Evolutionary conservation across 92 coral and sea anemone species (phyloP).

Genomic region (Blastomussa wellsi): DNA sequence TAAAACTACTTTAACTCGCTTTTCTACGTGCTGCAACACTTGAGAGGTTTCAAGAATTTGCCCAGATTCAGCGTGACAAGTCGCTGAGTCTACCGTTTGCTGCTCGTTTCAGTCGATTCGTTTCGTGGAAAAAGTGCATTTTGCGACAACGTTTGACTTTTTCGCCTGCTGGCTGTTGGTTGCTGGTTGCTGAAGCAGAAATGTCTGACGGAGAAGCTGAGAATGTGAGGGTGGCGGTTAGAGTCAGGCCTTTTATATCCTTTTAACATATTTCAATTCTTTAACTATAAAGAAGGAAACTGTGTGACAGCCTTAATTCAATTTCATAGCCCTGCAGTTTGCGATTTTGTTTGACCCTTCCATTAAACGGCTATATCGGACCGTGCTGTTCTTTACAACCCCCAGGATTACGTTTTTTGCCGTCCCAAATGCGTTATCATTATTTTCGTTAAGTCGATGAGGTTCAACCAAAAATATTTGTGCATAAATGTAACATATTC

Average conservation of each 20-base stretch:
- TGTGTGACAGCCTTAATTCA: background rate
- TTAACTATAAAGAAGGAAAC: background rate
- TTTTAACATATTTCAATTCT: constrained; percentile 20
- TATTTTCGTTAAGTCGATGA: background rate
- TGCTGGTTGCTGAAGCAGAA: background rate
- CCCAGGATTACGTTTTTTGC: background rate
- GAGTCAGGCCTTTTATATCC: constrained; percentile 97
- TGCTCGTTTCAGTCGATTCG: background rate
- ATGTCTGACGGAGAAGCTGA: constrained; percentile 69
- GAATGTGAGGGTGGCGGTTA: constrained; percentile 89
- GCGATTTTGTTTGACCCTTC: constrained; percentile 3
- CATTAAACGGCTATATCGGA: background rate
- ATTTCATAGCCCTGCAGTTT: background rate
- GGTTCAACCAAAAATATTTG: background rate
- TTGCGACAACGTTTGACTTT: background rate
- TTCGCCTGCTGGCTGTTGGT: background rate
- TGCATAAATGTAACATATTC: background rate
- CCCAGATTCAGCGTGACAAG: background rate
- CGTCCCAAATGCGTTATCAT: background rate
- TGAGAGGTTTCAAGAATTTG: background rate
- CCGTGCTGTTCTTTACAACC: background rate
- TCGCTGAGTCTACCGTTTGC: background rate
- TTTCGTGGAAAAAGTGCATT: background rate
- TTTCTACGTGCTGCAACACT: background rate
- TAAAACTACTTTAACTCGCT: background rate